phyloP scores from a whole-genome alignment of 2,888 invertebrate genomes.

The Limnephilus auricula region DNA sequence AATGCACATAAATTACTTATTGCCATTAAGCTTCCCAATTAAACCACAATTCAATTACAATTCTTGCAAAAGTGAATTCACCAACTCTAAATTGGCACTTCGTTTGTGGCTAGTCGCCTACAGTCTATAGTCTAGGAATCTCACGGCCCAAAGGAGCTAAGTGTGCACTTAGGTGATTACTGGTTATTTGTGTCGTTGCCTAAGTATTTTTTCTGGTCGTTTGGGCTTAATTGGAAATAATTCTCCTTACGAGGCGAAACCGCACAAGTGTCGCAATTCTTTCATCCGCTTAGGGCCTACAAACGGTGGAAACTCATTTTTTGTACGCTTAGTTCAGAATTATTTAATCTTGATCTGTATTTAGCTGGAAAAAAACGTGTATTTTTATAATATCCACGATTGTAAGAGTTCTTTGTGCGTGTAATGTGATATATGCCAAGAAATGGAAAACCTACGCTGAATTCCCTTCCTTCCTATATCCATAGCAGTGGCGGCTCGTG shows the following conservation, averaged over 20 bases:
- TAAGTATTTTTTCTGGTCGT: constrained; percentile 4
- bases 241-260: constrained; percentile 2
- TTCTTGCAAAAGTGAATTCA: too few species aligned
- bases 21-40: too few species aligned
- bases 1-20: too few species aligned
- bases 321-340: neutral
- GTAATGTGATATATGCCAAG: neutral
- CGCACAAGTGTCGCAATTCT: constrained; percentile 6
- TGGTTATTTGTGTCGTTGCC: neutral
- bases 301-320: neutral
- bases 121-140: neutral
- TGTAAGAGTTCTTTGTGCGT: neutral
- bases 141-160: neutral
- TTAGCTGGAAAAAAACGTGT: neutral
- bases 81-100: neutral
- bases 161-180: neutral
- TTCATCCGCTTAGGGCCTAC: neutral
- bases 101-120: neutral
- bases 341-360: neutral
- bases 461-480: too few species aligned
- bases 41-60: too few species aligned
- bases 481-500: too few species aligned
- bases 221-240: constrained; percentile 19
- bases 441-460: neutral
- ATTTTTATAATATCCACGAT: neutral